phyloP scores from a whole-genome alignment of 2,888 invertebrate genomes.

The Eristalis pertinax region DNA sequence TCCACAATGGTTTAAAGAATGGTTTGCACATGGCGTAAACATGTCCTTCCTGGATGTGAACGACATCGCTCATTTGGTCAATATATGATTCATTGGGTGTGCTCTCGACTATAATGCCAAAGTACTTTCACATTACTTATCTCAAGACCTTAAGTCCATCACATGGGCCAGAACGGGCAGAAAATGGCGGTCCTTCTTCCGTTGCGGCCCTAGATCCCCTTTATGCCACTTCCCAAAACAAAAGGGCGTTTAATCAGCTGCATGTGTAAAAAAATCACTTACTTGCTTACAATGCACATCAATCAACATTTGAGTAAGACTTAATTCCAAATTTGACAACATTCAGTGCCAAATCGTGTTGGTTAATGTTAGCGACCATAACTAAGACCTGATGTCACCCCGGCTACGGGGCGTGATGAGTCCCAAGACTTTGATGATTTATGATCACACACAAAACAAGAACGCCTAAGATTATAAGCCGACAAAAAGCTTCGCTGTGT shows the following conservation, averaged over 20 bases:
- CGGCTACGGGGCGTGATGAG: not conserved
- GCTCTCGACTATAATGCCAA: no score
- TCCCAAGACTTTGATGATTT: slow-evolving; percentile 1
- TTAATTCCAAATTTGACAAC: slow-evolving; percentile 29
- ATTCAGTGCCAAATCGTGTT: not conserved
- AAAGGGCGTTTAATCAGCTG: not conserved
- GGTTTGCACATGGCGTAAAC: no score
- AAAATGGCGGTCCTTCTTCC: no score
- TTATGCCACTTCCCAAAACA: not conserved
- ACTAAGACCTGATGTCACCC: not conserved
- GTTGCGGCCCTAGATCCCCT: no score
- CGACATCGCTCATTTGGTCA: no score
- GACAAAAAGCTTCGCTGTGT: not conserved
- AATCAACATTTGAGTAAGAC: not conserved
- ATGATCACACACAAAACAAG: not conserved
- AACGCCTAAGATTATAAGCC: not conserved
- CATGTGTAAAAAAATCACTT: slow-evolving; percentile 1
- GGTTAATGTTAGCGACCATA: not conserved
- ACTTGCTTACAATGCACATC: not conserved
- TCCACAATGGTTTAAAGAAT: no score
- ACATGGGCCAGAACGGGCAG: no score
- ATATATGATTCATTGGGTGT: no score
- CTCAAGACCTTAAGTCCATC: no score
- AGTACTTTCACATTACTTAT: no score
- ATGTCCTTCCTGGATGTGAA: no score